Conservation (phyloP, 2,888 invertebrate genomes). For the Drosophila melanocephala region DNA sequence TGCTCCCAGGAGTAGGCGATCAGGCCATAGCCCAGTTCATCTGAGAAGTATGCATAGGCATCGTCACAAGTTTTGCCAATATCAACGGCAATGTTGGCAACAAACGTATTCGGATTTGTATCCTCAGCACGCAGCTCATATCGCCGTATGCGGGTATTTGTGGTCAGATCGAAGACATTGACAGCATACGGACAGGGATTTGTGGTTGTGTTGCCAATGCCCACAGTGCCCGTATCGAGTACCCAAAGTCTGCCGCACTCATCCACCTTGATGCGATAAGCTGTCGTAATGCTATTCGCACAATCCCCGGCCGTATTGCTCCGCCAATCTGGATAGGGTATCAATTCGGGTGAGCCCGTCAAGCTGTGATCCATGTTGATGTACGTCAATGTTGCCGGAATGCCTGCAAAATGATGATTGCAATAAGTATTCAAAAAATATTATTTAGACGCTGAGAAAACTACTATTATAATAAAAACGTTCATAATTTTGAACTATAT, state of each 20-base stretch:
- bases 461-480: too few relatives aligned
- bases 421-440: neutral
- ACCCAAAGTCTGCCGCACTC: slow-evolving; percentile 93
- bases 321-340: slow-evolving; percentile 92
- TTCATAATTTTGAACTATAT: neutral
- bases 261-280: slow-evolving; percentile 92
- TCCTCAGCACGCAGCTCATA: slow-evolving; percentile 90
- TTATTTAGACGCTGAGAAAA: too few relatives aligned
- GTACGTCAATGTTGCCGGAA: slow-evolving; percentile 93
- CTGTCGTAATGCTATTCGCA: slow-evolving; percentile 90
- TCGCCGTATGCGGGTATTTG: slow-evolving; percentile 89
- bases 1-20: slow-evolving; percentile 92
- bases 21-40: slow-evolving; percentile 93
- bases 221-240: slow-evolving; percentile 93
- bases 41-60: slow-evolving; percentile 92
- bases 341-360: slow-evolving; percentile 90
- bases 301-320: slow-evolving; percentile 92
- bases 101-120: slow-evolving; percentile 91
- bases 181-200: slow-evolving; percentile 93
- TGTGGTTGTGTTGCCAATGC: slow-evolving; percentile 91
- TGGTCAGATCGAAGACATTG: slow-evolving; percentile 91
- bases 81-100: slow-evolving; percentile 94
- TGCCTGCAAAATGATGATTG: slow-evolving; percentile 86
- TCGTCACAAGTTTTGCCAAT: slow-evolving; percentile 91
- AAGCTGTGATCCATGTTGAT: slow-evolving; percentile 89